These are phyloP conservation scores for Ditula angustiorana DNA, from an alignment of 2,888 invertebrate genomes.

Conservation along the genomic window DNA sequence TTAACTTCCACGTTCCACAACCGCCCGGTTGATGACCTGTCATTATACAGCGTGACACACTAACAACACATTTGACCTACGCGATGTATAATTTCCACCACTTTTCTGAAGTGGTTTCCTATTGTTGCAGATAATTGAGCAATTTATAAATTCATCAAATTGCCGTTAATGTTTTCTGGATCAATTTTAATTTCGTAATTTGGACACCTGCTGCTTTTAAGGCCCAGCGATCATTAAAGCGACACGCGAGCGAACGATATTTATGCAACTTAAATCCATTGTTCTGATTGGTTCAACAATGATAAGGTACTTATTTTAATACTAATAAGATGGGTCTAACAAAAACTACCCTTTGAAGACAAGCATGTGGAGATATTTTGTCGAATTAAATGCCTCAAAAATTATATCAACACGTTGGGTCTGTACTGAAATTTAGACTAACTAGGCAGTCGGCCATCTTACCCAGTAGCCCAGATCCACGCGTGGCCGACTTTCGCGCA, in stretches of 20 bases:
- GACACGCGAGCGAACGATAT: too few relatives aligned
- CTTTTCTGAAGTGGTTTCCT: background rate
- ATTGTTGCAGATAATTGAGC: conserved; percentile 4
- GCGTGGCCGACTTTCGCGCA: conserved; percentile 54
- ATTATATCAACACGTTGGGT: background rate
- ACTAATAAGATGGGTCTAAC: too few relatives aligned
- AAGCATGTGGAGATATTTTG: background rate
- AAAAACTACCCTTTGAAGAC: background rate
- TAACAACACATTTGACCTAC: conserved; percentile 1
- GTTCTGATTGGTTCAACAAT: background rate
- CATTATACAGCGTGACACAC: conserved; percentile 5
- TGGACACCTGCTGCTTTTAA: background rate
- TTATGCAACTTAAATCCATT: background rate
- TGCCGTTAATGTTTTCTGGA: background rate
- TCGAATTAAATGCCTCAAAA: too few relatives aligned
- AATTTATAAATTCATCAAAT: background rate
- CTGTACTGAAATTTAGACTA: conserved; percentile 19
- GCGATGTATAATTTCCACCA: conserved; percentile 13
- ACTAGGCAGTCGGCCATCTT: conserved; percentile 46
- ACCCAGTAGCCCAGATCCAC: conserved; percentile 56
- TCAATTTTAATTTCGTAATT: background rate
- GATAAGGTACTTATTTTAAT: background rate
- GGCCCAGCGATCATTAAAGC: too few relatives aligned
- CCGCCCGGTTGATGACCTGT: conserved; percentile 1
- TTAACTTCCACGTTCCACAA: background rate